Base-by-base conservation (phyloP, 1,140 invertebrate genomes). In the Archivesica marissinica region DNA sequence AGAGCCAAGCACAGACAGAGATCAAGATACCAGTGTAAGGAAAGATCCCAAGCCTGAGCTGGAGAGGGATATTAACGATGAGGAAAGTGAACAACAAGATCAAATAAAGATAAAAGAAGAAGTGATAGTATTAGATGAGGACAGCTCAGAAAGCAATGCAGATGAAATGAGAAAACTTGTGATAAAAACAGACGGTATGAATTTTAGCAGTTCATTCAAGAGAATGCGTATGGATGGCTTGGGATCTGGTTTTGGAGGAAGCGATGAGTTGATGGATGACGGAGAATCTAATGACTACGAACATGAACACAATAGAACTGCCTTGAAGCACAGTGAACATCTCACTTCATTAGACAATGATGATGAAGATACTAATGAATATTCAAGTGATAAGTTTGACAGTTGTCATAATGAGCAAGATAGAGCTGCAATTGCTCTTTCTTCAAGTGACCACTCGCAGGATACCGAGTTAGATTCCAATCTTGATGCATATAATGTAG, bases 141-240 rank as follows among this genome's bases (percentile, higher is more conserved):
- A 52, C 6, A 23, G n/a, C 33, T 17, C 9, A 7, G 72, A 68
- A 50, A 35, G 20, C 23, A 76, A 38, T 25, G 56, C 59, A 17
- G 23, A 25, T 23, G 50, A 77, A n/a, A 64, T 84, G 72, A 70
- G 89, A 17, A 92, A 90, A 85, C 82, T 92, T 39, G 88, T 92
- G 9, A 92, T 92, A 15, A 86, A 89, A 47, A 61, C 81, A 64
- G 88, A 91, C 79, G 90, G 91, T n/a, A 79, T 87, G 50, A 88
- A 88, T n/a, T 90, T 89, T 47, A 88, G 85, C 25, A 92, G 91
- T 85, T 83, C 80, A 9, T 84, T 90, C 41, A 77, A 86, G 39
- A 59, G 77, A 79, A 44, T 41, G 30, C 78, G 70, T 28, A 44
- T 80, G 66, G 82, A 85, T 28, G 59, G 70, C 38, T 76, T 61